These are phyloP conservation scores for Trichopria drosophilae DNA, from an alignment of 2,888 invertebrate species.

Conservation along the genomic window DNA sequence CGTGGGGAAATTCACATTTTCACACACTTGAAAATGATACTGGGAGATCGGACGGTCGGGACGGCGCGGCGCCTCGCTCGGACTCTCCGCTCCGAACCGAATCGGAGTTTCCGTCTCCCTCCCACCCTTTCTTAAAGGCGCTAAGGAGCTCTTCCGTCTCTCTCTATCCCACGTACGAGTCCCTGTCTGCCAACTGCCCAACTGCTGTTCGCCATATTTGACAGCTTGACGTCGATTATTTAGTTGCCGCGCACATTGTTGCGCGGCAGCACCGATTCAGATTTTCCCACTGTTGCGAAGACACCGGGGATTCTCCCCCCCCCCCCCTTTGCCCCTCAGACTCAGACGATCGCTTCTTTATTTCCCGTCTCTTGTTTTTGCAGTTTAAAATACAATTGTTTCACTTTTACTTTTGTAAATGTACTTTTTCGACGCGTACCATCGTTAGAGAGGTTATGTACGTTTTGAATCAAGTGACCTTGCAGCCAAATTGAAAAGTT, in stretches of 20 bases:
- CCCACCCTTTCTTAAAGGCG: constrained; percentile 8
- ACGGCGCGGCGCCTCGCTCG: constrained; percentile 24
- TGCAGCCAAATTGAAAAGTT: too few species aligned
- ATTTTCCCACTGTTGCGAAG: too few species aligned
- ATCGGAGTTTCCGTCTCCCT: constrained; percentile 17
- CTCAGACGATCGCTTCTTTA: too few species aligned
- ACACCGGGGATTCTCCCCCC: constrained; percentile 17
- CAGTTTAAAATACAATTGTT: too few species aligned
- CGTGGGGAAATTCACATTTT: constrained; percentile 43
- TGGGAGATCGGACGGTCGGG: constrained; percentile 12
- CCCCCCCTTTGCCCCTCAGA: neutral
- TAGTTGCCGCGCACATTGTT: constrained; percentile 53
- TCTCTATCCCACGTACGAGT: constrained; percentile 25
- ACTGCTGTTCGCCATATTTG: constrained; percentile 60
- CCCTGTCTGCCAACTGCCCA: constrained; percentile 41
- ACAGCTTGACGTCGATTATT: constrained; percentile 65
- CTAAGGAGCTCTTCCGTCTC: constrained; percentile 29
- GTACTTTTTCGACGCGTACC: too few species aligned
- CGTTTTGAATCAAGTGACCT: too few species aligned
- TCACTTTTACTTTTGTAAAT: too few species aligned
- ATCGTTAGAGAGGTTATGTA: too few species aligned
- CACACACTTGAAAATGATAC: too few species aligned
- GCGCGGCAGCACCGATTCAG: constrained; percentile 44
- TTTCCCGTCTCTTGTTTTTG: too few species aligned
- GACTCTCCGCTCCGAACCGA: too few species aligned